phyloP scores from a whole-genome alignment of 2,888 invertebrate genomes.

The Plagodis dolabraria region DNA sequence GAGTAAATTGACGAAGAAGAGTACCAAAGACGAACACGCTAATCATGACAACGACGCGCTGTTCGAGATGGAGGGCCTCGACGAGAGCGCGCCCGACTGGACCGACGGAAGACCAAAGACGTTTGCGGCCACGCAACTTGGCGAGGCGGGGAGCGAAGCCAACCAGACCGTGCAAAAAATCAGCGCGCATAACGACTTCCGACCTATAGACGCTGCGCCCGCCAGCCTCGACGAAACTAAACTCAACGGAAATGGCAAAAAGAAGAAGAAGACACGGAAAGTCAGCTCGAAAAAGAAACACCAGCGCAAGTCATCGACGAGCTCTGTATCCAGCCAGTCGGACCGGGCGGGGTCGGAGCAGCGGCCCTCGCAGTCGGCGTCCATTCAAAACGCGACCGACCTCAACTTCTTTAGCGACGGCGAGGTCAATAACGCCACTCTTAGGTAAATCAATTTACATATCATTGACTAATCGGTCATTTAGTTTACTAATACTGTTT shows the following conservation, averaged over 20 bases:
- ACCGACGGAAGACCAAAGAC: constrained; percentile 81
- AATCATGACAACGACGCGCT: constrained; percentile 84
- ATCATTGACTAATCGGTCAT: background rate
- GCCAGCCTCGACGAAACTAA: constrained; percentile 77
- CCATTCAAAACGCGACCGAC: constrained; percentile 66
- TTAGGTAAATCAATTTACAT: constrained; percentile 74
- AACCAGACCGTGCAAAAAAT: constrained; percentile 86
- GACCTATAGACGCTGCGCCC: constrained; percentile 81
- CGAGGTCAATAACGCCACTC: constrained; percentile 89
- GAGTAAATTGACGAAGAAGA: constrained; percentile 78
- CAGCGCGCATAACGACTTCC: constrained; percentile 86
- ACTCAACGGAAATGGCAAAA: constrained; percentile 85
- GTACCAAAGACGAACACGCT: constrained; percentile 62
- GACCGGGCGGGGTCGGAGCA: constrained; percentile 80
- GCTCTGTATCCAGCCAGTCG: constrained; percentile 80
- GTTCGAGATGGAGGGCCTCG: constrained; percentile 88
- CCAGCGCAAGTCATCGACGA: constrained; percentile 88
- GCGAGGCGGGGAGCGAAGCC: constrained; percentile 73
- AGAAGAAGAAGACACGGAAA: constrained; percentile 92
- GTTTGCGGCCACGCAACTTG: constrained; percentile 83
- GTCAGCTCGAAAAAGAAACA: constrained; percentile 92
- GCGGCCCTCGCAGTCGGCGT: constrained; percentile 62
- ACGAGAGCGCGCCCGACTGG: constrained; percentile 78
- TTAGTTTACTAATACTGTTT: background rate
- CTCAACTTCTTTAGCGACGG: constrained; percentile 96